A percentile compares a stretch with the other conserved stretches of the same genome.
Conservation (phyloP, 2,888 invertebrate species). For the Cosmopolites sordidus region DNA sequence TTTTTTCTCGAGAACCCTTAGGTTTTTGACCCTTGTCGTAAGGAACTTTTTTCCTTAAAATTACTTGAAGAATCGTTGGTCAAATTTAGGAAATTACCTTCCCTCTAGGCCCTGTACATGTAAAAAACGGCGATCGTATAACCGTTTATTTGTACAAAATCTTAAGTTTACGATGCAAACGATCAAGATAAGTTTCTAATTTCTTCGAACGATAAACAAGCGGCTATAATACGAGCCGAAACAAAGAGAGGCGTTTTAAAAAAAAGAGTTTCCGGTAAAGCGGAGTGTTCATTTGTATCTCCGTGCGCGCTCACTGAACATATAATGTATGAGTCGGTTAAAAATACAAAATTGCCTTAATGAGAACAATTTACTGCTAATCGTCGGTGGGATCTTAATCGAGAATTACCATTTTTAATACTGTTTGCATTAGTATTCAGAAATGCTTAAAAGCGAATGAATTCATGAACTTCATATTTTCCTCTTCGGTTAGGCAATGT, state of each 20-base stretch:
- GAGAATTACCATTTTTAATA: slow-evolving; percentile 44
- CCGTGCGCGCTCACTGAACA: slow-evolving; percentile 47
- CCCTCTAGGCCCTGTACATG: too few species aligned
- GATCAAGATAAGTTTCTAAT: too few species aligned
- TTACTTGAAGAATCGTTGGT: too few species aligned
- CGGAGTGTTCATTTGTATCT: slow-evolving; percentile 38
- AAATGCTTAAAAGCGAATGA: slow-evolving; percentile 1
- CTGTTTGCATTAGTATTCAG: slow-evolving; percentile 27
- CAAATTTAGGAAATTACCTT: too few species aligned
- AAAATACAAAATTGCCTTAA: slow-evolving; percentile 52
- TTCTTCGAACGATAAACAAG: too few species aligned
- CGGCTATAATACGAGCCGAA: slow-evolving; percentile 25
- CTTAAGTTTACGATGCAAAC: too few species aligned
- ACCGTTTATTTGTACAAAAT: too few species aligned
- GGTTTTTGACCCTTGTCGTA: too few species aligned
- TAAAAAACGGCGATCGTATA: too few species aligned
- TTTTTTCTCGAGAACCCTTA: too few species aligned
- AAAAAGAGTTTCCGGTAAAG: slow-evolving; percentile 47
- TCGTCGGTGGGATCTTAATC: slow-evolving; percentile 51
- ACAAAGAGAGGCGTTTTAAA: slow-evolving; percentile 41
- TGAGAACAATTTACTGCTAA: slow-evolving; percentile 53
- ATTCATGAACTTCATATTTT: slow-evolving; percentile 1
- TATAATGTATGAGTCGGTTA: slow-evolving; percentile 51
- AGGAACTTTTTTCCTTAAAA: too few species aligned
- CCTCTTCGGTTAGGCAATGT: too few species aligned